Percentiles rank a stretch among this genome's conserved stretches.
Evolutionary conservation across 1,140 invertebrate species (phyloP).

Genomic region (Venturia canescens): DNA sequence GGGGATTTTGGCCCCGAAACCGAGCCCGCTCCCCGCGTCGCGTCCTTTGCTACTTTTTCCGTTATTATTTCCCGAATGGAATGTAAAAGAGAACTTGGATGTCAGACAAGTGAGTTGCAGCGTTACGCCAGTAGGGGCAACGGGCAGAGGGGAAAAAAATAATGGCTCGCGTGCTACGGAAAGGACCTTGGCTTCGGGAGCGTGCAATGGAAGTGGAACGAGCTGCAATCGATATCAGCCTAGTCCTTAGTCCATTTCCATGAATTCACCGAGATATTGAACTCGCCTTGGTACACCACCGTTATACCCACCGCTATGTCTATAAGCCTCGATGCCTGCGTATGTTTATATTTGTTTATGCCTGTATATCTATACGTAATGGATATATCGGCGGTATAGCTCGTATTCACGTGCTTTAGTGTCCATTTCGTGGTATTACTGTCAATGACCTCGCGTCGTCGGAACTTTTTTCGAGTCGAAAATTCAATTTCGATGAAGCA

Average conservation of each 20-base stretch:
- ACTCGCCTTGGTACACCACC: neutral
- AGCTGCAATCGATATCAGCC: slow-evolving; percentile 19
- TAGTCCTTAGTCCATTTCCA: slow-evolving; percentile 10
- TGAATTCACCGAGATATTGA: slow-evolving; percentile 27
- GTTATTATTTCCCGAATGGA: neutral
- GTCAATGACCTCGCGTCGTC: no score
- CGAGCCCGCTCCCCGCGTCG: neutral
- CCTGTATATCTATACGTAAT: no score
- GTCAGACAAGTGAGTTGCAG: neutral
- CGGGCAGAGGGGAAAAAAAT: neutral
- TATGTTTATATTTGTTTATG: no score
- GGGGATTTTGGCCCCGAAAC: neutral
- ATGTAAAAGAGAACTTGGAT: neutral
- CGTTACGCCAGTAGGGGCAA: neutral
- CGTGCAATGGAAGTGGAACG: neutral
- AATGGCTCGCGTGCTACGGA: slow-evolving; percentile 9
- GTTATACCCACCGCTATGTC: no score
- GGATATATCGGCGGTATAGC: no score
- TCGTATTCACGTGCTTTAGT: no score
- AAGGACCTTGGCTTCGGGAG: slow-evolving; percentile 23
- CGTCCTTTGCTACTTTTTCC: neutral
- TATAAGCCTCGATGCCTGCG: no score
- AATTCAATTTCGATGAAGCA: no score
- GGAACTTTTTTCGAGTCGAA: no score
- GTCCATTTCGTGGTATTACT: no score